Conservation (phyloP, 2,113 vertebrate species). For the human (Homo sapiens) region DNA sequence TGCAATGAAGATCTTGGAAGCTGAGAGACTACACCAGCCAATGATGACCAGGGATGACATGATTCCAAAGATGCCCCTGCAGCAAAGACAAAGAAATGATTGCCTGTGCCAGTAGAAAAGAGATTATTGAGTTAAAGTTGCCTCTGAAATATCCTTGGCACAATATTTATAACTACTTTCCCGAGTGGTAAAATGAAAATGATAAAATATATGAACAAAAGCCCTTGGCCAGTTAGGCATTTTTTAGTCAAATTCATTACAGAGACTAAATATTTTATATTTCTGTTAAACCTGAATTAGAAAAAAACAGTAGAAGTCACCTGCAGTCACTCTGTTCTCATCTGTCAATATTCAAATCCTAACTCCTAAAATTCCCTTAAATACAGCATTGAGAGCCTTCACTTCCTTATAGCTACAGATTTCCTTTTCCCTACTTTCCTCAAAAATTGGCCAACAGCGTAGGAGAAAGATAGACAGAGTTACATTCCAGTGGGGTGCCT, state of each 20-base stretch:
- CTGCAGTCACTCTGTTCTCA: background rate
- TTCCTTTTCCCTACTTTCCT: background rate
- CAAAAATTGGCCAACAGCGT: background rate
- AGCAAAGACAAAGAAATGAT: slow-evolving; percentile 44
- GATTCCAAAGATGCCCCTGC: slow-evolving; percentile 86
- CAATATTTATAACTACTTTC: background rate
- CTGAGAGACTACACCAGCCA: slow-evolving; percentile 93
- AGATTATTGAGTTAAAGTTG: background rate
- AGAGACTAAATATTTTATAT: background rate
- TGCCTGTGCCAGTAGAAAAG: background rate
- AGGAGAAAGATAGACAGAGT: background rate
- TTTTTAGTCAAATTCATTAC: background rate
- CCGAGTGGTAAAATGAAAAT: background rate
- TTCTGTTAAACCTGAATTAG: background rate
- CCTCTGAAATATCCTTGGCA: background rate
- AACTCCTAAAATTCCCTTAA: background rate
- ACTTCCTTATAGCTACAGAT: background rate
- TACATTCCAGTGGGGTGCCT: background rate
- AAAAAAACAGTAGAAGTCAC: background rate
- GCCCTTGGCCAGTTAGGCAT: background rate
- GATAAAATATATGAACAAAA: background rate
- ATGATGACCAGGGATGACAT: slow-evolving; percentile 84
- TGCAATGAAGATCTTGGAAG: slow-evolving; percentile 93
- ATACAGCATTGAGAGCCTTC: background rate
- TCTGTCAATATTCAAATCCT: background rate